These are phyloP conservation scores for Echeneis naucrates DNA, from an alignment of 2,797 vertebrate species.

Conservation along the genomic window DNA sequence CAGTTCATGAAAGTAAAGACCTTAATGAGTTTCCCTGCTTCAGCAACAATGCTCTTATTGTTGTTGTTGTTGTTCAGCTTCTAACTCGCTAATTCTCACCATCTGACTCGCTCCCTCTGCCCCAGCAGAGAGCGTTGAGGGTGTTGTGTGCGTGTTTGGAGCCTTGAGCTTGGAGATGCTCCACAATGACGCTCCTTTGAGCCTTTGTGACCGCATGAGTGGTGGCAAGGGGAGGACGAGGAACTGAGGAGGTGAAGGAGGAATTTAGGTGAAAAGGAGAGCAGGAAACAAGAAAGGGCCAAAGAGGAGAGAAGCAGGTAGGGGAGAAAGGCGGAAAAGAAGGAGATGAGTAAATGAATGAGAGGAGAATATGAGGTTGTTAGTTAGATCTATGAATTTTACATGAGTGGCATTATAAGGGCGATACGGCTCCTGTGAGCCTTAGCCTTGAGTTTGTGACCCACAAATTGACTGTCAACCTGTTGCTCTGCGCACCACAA, in stretches of 20 bases:
- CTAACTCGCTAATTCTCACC: conserved; percentile 45
- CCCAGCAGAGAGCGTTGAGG: conserved; percentile 34
- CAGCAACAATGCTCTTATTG: conserved; percentile 1
- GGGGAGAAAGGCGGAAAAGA: neutral
- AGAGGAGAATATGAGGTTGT: conserved; percentile 14
- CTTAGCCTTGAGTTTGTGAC: conserved; percentile 18
- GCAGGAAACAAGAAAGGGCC: neutral
- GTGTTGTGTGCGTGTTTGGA: conserved; percentile 68
- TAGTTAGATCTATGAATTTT: conserved; percentile 31
- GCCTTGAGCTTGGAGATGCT: conserved; percentile 69
- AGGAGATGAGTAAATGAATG: neutral
- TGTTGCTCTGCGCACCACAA: conserved; percentile 24
- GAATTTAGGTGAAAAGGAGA: too few species aligned
- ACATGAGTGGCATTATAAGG: conserved; percentile 4
- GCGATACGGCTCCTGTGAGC: neutral
- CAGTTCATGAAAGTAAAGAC: neutral
- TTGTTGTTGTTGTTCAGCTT: conserved; percentile 49
- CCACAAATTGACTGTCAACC: conserved; percentile 22
- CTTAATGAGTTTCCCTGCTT: conserved; percentile 23
- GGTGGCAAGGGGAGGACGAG: neutral
- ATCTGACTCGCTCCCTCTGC: conserved; percentile 26
- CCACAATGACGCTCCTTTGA: conserved; percentile 71
- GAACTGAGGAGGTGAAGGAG: neutral
- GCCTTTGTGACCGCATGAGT: conserved; percentile 40
- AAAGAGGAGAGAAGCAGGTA: neutral